Evolutionary conservation across 2,113 vertebrate genomes (phyloP).

Genomic region (Lanius ludovicianus): DNA sequence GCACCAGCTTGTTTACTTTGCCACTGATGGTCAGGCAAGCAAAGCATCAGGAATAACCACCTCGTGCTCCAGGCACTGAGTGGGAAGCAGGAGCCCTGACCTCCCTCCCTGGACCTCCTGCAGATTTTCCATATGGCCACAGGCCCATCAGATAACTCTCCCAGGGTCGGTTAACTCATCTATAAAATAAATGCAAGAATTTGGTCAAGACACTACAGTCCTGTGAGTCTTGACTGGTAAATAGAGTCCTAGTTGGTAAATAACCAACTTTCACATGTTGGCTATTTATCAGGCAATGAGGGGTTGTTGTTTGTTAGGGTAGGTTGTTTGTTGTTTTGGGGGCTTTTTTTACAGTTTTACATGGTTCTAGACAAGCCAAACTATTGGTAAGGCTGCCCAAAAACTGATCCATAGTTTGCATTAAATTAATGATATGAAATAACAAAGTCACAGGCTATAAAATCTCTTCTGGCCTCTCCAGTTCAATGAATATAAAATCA

Average conservation of each 20-base stretch:
- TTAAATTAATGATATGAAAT: background rate
- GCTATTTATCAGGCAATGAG: background rate
- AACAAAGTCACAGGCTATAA: background rate
- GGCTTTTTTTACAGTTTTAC: background rate
- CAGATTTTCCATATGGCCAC: background rate
- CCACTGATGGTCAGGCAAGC: background rate
- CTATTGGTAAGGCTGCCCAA: background rate
- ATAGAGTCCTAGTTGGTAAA: background rate
- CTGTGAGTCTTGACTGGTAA: too few species aligned
- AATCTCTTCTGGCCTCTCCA: background rate
- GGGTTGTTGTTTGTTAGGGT: background rate
- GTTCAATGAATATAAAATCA: background rate
- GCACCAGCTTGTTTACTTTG: background rate
- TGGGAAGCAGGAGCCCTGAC: background rate
- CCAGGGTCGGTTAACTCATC: background rate
- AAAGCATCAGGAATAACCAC: background rate
- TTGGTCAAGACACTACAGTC: background rate
- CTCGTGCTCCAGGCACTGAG: rapidly evolving
- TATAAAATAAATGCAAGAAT: background rate
- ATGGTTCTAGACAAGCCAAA: background rate
- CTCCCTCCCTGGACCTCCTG: background rate
- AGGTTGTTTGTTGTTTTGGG: background rate
- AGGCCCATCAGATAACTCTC: background rate
- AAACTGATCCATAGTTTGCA: background rate
- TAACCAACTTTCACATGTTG: background rate